Percentiles rank a stretch among this genome's conserved stretches.
These are phyloP conservation scores for Erpornis zantholeuca DNA, from an alignment of 2,113 vertebrate genomes.

Conservation along the genomic window DNA sequence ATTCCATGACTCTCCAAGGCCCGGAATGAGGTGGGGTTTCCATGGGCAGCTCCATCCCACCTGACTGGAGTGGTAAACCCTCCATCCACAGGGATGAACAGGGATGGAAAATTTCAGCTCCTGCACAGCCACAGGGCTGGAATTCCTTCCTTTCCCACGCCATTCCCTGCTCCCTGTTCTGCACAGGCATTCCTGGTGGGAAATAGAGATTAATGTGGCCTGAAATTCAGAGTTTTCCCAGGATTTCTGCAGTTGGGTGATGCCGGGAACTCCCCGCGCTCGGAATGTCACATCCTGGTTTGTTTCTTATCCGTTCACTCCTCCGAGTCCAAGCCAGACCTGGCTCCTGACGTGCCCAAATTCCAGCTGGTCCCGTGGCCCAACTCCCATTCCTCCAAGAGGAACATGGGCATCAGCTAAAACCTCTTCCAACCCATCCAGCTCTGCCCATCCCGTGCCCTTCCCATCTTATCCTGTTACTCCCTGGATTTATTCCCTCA, in stretches of 20 bases:
- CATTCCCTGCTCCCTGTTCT: background rate
- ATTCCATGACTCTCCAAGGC: background rate
- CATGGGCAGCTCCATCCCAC: background rate
- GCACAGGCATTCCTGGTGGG: background rate
- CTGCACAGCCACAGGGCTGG: background rate
- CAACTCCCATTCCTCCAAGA: background rate
- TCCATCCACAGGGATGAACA: background rate
- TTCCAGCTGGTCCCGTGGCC: background rate
- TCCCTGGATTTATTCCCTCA: background rate
- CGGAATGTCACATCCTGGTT: background rate
- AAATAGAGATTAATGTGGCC: background rate
- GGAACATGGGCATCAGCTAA: background rate
- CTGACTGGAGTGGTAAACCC: background rate
- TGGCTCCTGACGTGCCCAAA: background rate
- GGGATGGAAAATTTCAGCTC: background rate
- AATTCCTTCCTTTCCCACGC: background rate
- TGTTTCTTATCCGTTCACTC: background rate
- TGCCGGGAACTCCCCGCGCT: background rate
- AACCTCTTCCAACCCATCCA: background rate
- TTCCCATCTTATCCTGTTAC: rapidly evolving
- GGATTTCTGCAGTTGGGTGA: background rate
- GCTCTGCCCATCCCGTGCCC: background rate
- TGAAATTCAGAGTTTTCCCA: background rate
- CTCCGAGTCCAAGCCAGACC: no score
- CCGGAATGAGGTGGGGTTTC: background rate